These are phyloP conservation scores for Ditylenchus dipsaci DNA, from an alignment of 1,140 invertebrate species.

Conservation along the genomic window DNA sequence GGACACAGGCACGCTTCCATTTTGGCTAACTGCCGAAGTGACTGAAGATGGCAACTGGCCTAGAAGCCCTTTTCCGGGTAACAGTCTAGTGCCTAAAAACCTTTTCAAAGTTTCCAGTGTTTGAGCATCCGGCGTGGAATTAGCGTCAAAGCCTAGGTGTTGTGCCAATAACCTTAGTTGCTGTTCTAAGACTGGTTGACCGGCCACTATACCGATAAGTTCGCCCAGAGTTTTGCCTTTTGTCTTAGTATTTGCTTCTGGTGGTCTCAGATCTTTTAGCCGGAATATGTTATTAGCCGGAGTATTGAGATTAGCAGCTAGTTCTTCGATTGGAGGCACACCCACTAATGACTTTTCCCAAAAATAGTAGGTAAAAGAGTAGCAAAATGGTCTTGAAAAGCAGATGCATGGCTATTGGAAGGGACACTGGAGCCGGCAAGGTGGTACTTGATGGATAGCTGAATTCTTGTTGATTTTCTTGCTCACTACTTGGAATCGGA, in stretches of 20 bases:
- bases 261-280: background rate
- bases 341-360: background rate
- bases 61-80: background rate
- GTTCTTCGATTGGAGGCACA: background rate
- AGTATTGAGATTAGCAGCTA: background rate
- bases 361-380: background rate
- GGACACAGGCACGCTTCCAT: background rate
- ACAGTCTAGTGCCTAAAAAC: background rate
- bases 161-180: background rate
- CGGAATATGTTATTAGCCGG: background rate
- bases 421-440: too few species aligned
- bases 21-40: background rate
- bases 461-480: too few species aligned
- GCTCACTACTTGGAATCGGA: too few species aligned
- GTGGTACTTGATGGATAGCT: too few species aligned
- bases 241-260: background rate
- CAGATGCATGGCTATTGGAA: too few species aligned
- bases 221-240: constrained; percentile 1
- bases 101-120: background rate
- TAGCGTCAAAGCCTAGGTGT: background rate
- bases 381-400: background rate
- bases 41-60: background rate
- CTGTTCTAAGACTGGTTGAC: background rate
- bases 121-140: background rate
- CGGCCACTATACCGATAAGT: background rate